These are phyloP conservation scores for Stegostoma tigrinum DNA, from an alignment of 2,113 vertebrate species.

Conservation along the genomic window DNA sequence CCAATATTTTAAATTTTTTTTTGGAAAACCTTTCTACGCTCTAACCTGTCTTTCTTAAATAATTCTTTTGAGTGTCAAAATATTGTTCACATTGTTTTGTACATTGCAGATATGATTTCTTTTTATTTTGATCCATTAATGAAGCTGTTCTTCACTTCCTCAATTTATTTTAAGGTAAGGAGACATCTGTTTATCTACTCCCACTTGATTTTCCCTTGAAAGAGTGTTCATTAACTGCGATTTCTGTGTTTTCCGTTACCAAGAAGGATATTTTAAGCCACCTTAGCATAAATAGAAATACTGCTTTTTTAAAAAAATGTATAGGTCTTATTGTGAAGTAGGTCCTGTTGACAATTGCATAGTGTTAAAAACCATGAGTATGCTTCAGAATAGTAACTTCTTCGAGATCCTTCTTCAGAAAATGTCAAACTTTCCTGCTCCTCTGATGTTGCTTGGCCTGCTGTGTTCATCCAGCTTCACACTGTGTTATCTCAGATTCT, in stretches of 20 bases:
- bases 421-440: no score
- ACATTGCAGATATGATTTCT: constrained; percentile 62
- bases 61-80: background rate
- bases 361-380: background rate
- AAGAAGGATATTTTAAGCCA: background rate
- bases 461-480: no score
- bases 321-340: background rate
- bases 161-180: constrained; percentile 83
- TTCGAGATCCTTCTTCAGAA: no score
- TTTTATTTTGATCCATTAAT: constrained; percentile 70
- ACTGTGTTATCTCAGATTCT: no score
- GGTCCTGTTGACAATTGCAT: background rate
- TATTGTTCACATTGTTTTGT: constrained; percentile 39
- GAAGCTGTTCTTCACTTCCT: constrained; percentile 83
- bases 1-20: background rate
- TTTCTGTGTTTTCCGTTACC: background rate
- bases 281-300: background rate
- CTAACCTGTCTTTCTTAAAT: background rate
- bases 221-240: background rate
- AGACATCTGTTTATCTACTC: background rate
- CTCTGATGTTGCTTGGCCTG: no score
- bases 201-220: background rate
- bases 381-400: background rate
- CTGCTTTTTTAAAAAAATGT: background rate
- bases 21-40: background rate